phyloP scores from a whole-genome alignment of 2,888 invertebrate species.

The Chydorus sphaericus region DNA sequence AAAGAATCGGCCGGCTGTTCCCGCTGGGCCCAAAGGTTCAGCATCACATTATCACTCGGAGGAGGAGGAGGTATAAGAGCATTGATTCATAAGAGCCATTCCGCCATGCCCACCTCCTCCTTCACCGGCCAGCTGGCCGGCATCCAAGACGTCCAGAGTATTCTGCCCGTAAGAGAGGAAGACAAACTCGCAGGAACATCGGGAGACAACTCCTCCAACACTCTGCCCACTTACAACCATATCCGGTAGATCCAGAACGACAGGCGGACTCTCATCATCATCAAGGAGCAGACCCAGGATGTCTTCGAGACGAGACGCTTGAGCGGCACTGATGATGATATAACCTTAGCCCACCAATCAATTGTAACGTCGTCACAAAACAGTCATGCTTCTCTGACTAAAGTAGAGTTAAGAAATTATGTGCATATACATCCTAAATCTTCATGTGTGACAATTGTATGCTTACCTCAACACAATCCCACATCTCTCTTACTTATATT shows the following conservation, averaged over 20 bases:
- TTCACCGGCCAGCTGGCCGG: too few species aligned
- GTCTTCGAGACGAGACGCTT: slow-evolving; percentile 87
- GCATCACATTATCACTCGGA: slow-evolving; percentile 46
- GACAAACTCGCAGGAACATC: slow-evolving; percentile 96
- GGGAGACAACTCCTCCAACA: slow-evolving; percentile 91
- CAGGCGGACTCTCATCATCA: slow-evolving; percentile 63
- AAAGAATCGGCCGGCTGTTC: slow-evolving; percentile 90
- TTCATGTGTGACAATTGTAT: too few species aligned
- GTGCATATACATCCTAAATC: too few species aligned
- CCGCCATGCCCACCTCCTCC: too few species aligned
- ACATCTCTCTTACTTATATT: too few species aligned
- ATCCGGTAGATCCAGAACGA: slow-evolving; percentile 61
- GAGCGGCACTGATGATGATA: slow-evolving; percentile 90
- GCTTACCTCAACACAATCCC: too few species aligned
- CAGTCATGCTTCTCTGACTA: too few species aligned
- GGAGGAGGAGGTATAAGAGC: too few species aligned
- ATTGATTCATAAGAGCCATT: too few species aligned
- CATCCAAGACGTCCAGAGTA: slow-evolving; percentile 39
- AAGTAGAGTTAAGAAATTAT: too few species aligned
- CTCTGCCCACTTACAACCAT: slow-evolving; percentile 88
- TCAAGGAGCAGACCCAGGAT: slow-evolving; percentile 87
- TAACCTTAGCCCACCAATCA: too few species aligned
- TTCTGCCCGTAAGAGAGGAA: slow-evolving; percentile 87
- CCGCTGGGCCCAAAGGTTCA: slow-evolving; percentile 56
- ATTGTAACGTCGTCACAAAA: too few species aligned